phyloP scores from a whole-genome alignment of 2,888 invertebrate genomes.

The Camptogramma bilineatum region DNA sequence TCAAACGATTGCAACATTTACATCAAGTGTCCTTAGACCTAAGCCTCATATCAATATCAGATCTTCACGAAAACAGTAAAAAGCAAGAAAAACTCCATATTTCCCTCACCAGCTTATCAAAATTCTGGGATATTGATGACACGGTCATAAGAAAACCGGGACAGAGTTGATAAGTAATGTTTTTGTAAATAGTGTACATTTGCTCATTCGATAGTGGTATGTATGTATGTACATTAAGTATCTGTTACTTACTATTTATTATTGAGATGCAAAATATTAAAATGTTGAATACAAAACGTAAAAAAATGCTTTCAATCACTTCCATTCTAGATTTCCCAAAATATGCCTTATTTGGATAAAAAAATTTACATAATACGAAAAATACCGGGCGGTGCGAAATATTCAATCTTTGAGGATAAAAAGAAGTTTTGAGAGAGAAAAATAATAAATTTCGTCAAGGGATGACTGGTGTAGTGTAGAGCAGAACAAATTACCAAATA shows the following conservation, averaged over 20 bases:
- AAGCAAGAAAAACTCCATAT: slow-evolving; percentile 59
- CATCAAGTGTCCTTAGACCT: slow-evolving; percentile 70
- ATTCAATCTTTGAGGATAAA: no score
- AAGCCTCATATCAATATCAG: slow-evolving; percentile 67
- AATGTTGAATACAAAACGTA: slow-evolving; percentile 55
- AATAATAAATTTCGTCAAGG: no score
- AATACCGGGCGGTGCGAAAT: no score
- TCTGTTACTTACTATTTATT: slow-evolving; percentile 71
- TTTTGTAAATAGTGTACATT: slow-evolving; percentile 80
- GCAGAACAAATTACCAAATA: no score
- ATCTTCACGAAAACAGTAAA: slow-evolving; percentile 60
- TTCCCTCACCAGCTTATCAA: slow-evolving; percentile 63
- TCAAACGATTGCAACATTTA: slow-evolving; percentile 72
- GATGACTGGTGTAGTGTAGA: no score
- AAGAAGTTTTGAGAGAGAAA: no score
- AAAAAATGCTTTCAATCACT: slow-evolving; percentile 16
- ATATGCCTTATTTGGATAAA: no score
- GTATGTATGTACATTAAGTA: slow-evolving; percentile 49
- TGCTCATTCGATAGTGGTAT: slow-evolving; percentile 69
- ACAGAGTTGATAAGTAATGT: slow-evolving; percentile 50
- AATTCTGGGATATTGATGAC: slow-evolving; percentile 68
- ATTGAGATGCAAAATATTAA: slow-evolving; percentile 66
- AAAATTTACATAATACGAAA: no score
- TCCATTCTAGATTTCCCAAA: no score
- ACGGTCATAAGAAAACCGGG: slow-evolving; percentile 58